Base-by-base conservation (phyloP, 1,140 invertebrate genomes). In the Caligus rogercresseyi region DNA sequence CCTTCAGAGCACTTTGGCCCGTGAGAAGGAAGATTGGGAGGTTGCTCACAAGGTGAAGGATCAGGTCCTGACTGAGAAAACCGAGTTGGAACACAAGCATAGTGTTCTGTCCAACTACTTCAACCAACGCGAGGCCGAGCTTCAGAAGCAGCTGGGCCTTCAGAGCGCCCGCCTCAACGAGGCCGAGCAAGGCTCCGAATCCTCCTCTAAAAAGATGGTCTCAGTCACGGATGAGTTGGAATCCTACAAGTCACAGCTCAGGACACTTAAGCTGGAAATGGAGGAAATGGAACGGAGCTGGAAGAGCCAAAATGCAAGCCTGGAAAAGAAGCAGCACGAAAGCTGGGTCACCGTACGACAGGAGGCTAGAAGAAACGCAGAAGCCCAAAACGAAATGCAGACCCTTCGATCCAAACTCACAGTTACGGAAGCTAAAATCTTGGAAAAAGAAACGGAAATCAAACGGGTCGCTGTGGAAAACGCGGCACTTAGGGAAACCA, bases 271-370 rank as follows among this genome's bases (percentile, higher is more conserved):
- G 26, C 18, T 23, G 7, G 63, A 64, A 23, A 64, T 64, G 63
- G 63, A 61, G 61, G 26, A 64, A 23, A 25, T 16, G 58, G 63
- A 64, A 52, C 54, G 63, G 7, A 61, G 54, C 16, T 64, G 43
- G 54, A 59, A 64, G 16, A 21, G 56, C 15, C 63, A 64, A 52
- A 64, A 61, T 19, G 54, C 25, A 15, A 52, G 20, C 11, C n/a
- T 64, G 52, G 63, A 64, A 57, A 64, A 64, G 52, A 26, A 64
- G 4, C 54, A 59, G 7, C 63, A 64, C 52, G 63, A 64, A 20
- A 63, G 56, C 18, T 64, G 63, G 63, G 63, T 64, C 14, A 64
- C 63, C 19, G 54, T 59, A 14, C 54, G 63, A 1, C 63, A 64
- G 25, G 63, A 59, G 20, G 24, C 54, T 1, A 15, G 63, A 13